A percentile compares a stretch with the other conserved stretches of the same genome.
Evolutionary conservation across 2,888 invertebrate species (phyloP).

Genomic region (Synergus gifuensis): DNA sequence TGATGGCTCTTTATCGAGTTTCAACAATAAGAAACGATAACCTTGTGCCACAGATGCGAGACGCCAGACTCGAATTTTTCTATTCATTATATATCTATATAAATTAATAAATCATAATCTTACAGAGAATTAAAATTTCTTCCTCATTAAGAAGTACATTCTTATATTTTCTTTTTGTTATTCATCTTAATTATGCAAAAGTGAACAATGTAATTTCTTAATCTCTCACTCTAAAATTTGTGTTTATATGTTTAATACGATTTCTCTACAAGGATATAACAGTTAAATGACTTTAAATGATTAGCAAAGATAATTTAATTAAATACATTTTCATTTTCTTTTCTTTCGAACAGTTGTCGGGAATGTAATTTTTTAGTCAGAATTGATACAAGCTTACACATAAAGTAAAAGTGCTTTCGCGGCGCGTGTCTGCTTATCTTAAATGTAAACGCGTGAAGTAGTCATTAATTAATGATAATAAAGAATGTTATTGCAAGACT

Average conservation of each 20-base stretch:
- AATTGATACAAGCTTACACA: neutral
- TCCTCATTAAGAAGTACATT: neutral
- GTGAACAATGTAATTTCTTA: neutral
- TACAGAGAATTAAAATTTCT: neutral
- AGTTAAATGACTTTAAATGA: neutral
- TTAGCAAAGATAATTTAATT: neutral
- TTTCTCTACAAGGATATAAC: too few species aligned
- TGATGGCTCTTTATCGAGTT: slow-evolving; percentile 7
- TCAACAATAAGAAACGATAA: slow-evolving; percentile 6
- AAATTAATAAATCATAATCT: neutral
- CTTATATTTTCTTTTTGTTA: neutral
- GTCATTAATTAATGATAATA: slow-evolving; percentile 54
- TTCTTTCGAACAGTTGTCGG: neutral
- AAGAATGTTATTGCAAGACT: slow-evolving; percentile 44
- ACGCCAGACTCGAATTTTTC: neutral
- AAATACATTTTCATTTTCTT: neutral
- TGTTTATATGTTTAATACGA: neutral
- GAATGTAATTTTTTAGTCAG: neutral
- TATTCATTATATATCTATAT: too few species aligned
- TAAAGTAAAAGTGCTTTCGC: slow-evolving; percentile 27
- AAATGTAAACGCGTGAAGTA: slow-evolving; percentile 46
- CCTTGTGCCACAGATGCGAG: neutral
- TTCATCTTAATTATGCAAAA: neutral
- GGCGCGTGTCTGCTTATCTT: slow-evolving; percentile 55
- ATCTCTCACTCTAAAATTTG: neutral